phyloP scores from a whole-genome alignment of 2,113 vertebrate genomes.

The Seriola dumerili region DNA sequence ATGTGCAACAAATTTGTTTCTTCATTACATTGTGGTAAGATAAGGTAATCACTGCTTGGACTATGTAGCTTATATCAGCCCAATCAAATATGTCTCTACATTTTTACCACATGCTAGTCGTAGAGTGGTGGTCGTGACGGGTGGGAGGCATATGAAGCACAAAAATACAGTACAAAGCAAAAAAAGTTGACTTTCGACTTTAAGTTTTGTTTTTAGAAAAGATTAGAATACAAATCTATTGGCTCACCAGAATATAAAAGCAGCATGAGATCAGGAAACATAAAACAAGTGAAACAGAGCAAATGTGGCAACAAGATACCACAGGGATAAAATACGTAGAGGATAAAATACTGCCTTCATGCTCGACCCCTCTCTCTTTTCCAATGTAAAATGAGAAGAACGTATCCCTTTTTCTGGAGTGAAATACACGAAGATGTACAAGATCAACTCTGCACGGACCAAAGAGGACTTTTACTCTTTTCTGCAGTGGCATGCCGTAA shows the following conservation, averaged over 20 bases:
- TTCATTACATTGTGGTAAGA: no score
- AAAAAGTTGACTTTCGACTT: not conserved
- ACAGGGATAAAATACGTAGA: not conserved
- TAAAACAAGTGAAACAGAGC: not conserved
- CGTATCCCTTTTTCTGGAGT: not conserved
- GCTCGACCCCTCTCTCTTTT: not conserved
- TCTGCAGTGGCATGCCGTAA: conserved; percentile 53
- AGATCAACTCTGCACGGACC: conserved; percentile 51
- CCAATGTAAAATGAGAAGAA: not conserved
- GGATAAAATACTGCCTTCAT: not conserved
- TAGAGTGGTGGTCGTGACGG: no score
- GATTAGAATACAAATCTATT: not conserved
- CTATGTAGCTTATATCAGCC: no score
- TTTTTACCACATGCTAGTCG: no score
- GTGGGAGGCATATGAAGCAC: no score
- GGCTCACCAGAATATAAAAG: not conserved
- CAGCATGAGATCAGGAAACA: not conserved
- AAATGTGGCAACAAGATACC: not conserved
- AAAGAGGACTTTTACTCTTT: conserved; percentile 32
- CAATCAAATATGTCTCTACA: no score
- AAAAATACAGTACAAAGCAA: not conserved
- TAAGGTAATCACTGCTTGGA: no score
- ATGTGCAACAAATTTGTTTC: no score
- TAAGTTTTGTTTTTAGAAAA: not conserved
- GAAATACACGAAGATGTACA: not conserved